phyloP scores from a whole-genome alignment of 1,140 invertebrate species.

The Drosophila sp. region DNA sequence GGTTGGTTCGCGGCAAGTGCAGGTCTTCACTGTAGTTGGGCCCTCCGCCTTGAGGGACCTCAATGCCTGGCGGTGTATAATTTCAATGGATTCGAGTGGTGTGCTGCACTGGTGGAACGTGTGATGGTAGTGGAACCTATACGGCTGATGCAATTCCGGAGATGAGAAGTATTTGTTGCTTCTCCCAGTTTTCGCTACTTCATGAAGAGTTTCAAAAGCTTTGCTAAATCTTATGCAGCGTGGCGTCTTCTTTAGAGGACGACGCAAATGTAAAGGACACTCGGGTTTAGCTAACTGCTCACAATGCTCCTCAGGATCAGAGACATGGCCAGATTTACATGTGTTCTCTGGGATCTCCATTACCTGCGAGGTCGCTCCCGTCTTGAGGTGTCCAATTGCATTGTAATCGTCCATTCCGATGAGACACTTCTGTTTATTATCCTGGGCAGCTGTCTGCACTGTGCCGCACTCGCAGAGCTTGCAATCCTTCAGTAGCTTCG shows the following conservation, averaged over 20 bases:
- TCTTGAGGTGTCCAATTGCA: background rate
- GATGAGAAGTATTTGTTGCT: conserved; percentile 19
- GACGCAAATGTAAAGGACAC: background rate
- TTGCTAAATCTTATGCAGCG: background rate
- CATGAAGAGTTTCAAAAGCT: background rate
- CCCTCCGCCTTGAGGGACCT: background rate
- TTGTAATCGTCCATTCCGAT: background rate
- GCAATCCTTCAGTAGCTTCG: conserved; percentile 21
- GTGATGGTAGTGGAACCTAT: conserved; percentile 35
- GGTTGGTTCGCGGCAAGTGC: conserved; percentile 10
- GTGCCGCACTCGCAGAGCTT: conserved; percentile 23
- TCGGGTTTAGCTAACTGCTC: background rate
- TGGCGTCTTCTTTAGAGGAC: background rate
- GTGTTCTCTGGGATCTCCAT: background rate
- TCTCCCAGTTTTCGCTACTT: background rate
- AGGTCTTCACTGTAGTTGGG: background rate
- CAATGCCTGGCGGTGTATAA: conserved; percentile 26
- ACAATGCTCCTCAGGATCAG: background rate
- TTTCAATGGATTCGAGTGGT: background rate
- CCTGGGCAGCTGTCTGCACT: conserved; percentile 14
- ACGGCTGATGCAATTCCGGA: background rate
- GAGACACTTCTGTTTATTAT: background rate
- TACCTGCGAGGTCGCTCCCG: background rate
- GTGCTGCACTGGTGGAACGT: conserved; percentile 5
- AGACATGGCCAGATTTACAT: background rate